Percentiles rank a stretch among this genome's conserved stretches.
Evolutionary conservation across 2,797 vertebrate genomes (phyloP).

Genomic region (Acanthiza pusilla): DNA sequence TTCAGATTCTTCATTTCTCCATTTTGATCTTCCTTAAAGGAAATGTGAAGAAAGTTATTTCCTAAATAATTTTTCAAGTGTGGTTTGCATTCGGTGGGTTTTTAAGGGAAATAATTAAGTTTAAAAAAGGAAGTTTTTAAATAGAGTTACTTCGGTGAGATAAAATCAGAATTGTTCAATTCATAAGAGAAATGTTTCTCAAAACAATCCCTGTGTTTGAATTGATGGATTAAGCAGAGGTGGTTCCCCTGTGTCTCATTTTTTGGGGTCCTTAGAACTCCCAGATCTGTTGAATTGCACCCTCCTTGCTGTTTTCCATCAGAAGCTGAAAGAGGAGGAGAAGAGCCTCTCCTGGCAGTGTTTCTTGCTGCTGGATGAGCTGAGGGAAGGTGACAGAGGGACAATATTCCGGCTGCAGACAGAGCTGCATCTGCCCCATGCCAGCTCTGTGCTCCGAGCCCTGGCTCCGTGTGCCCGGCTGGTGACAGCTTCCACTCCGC

Average conservation of each 20-base stretch:
- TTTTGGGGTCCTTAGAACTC: neutral
- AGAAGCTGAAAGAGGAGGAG: neutral
- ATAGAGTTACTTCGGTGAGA: neutral
- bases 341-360: neutral
- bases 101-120: neutral
- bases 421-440: fast-evolving
- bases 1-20: neutral
- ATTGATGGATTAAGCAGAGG: neutral
- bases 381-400: neutral
- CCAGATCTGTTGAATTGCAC: neutral
- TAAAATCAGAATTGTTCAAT: neutral
- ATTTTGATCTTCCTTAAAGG: neutral
- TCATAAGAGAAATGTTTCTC: neutral
- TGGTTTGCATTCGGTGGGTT: neutral
- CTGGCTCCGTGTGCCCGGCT: neutral
- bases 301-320: neutral
- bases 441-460: neutral
- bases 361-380: neutral
- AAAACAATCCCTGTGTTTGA: neutral
- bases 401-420: neutral
- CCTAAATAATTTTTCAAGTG: neutral
- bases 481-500: fast-evolving
- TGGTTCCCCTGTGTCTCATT: neutral
- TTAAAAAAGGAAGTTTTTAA: neutral
- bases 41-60: neutral